Conservation (phyloP, 2,797 vertebrate species). For the Neosalanx taihuensis region DNA sequence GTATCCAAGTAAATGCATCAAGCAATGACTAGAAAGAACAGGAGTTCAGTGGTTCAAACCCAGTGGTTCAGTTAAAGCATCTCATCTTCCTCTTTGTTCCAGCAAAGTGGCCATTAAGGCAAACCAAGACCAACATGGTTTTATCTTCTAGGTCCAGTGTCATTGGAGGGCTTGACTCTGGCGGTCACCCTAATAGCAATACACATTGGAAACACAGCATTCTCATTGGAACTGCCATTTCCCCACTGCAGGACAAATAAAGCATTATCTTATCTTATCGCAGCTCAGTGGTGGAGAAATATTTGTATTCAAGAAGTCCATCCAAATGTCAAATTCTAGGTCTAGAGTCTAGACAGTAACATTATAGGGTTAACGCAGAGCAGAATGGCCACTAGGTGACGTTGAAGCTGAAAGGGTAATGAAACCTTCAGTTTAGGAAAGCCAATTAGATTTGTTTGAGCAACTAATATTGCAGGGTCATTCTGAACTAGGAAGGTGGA, state of each 20-base stretch:
- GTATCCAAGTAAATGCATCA: not conserved
- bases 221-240: constrained; percentile 29
- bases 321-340: not conserved
- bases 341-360: too few species aligned
- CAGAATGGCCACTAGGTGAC: not conserved
- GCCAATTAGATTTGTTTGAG: constrained; percentile 61
- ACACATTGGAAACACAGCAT: constrained; percentile 52
- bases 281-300: not conserved
- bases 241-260: too few species aligned
- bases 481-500: constrained; percentile 29
- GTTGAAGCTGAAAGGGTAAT: not conserved
- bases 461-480: constrained; percentile 28
- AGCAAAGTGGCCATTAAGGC: not conserved
- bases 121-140: not conserved
- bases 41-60: not conserved
- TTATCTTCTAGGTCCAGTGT: too few species aligned
- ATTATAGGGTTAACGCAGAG: too few species aligned
- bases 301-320: not conserved
- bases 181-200: constrained; percentile 69
- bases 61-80: not conserved
- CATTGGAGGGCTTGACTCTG: constrained; percentile 52
- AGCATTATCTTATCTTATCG: too few species aligned
- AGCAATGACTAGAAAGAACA: not conserved
- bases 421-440: constrained; percentile 22
- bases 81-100: not conserved